Percentiles rank a stretch among this genome's conserved stretches.
Evolutionary conservation across 2,113 vertebrate genomes (phyloP).

Genomic region (Nerophis ophidion): DNA sequence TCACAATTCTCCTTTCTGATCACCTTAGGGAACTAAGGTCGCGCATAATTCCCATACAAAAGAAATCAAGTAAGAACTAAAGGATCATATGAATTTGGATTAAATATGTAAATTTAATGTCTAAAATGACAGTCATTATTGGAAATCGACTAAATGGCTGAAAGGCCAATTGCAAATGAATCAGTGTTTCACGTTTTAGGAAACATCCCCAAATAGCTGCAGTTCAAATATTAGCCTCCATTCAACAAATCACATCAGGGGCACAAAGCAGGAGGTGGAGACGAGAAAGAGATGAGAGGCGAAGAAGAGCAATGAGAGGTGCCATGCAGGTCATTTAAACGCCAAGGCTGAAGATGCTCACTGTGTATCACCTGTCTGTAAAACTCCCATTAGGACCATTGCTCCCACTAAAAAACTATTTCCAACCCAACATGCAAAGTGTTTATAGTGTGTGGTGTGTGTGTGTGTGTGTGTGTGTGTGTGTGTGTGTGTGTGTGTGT

Average conservation of each 20-base stretch:
- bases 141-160: background rate
- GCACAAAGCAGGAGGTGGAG: conserved; percentile 34
- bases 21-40: no score
- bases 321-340: conserved; percentile 81
- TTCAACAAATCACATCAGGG: conserved; percentile 34
- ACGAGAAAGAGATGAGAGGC: conserved; percentile 45
- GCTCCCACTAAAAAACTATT: conserved; percentile 50
- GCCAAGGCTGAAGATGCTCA: conserved; percentile 77
- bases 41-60: no score
- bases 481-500: conserved; percentile 5
- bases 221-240: conserved; percentile 15
- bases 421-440: conserved; percentile 35
- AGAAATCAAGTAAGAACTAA: no score
- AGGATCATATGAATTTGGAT: background rate
- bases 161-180: background rate
- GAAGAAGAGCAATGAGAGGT: conserved; percentile 56
- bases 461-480: no score
- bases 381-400: conserved; percentile 46
- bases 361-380: conserved; percentile 52
- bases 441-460: background rate
- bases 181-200: background rate
- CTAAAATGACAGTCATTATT: background rate
- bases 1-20: no score
- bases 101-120: background rate
- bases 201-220: conserved; percentile 41